Evolutionary conservation across 2,888 invertebrate genomes (phyloP).

Genomic region (Pocota personata): DNA sequence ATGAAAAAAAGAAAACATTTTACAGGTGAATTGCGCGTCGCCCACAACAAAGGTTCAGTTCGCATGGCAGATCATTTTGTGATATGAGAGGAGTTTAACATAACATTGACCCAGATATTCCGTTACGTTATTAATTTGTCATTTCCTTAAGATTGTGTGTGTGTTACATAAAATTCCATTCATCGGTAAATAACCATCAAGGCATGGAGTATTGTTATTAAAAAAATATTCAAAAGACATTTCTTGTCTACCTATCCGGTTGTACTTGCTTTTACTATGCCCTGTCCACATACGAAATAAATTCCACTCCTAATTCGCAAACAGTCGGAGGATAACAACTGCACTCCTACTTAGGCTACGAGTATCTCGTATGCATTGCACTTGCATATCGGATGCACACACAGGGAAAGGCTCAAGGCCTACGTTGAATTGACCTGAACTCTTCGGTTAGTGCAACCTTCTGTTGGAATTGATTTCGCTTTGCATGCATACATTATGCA

Average conservation of each 20-base stretch:
- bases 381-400: conserved; percentile 3
- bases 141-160: conserved; percentile 9
- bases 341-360: neutral
- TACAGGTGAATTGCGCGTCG: conserved; percentile 30
- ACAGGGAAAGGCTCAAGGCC: conserved; percentile 33
- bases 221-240: neutral
- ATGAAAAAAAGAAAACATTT: neutral
- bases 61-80: neutral
- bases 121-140: conserved; percentile 49
- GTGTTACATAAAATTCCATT: neutral
- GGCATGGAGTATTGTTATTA: neutral
- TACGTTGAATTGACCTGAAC: conserved; percentile 54
- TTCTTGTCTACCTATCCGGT: neutral
- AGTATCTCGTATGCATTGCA: neutral
- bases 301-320: neutral
- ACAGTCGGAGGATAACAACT: conserved; percentile 28
- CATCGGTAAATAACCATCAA: neutral
- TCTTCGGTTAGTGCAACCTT: conserved; percentile 56
- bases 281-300: neutral
- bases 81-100: conserved; percentile 25
- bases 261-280: neutral
- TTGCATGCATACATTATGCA: conserved; percentile 60
- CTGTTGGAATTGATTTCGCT: conserved; percentile 64
- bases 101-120: conserved; percentile 60
- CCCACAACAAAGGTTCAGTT: neutral